Evolutionary conservation across 2,797 vertebrate genomes (phyloP), one percentile per base, ranked within the genome.

Genomic region (Silurus aristotelis): DNA sequence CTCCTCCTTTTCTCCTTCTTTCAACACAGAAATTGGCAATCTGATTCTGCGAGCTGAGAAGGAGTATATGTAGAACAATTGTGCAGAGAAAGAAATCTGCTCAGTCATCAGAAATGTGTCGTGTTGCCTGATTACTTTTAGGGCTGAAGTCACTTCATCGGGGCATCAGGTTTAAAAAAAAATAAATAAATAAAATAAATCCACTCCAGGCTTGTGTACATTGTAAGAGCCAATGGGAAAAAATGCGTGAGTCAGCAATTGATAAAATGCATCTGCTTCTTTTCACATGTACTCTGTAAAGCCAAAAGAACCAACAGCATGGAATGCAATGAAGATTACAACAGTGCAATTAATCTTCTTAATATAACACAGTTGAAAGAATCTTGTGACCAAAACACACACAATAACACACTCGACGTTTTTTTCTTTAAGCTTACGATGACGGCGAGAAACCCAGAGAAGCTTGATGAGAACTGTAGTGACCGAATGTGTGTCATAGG

Each of bases 11-110:
- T 73, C 61, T 55, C 58, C 70, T 55, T 73, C 85, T 52, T 68
- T 83, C 67, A 15, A 63, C 66, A 83, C 66, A 79, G 46, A 87
- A 89, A 90, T 92, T 76, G 87, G 93, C 92, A 84, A 88, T 89
- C 91, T 90, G 85, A 86, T 90, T 87, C 89, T 90, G 55, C 63
- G 89, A 92, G 89, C 81, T 79, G 79, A 61, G 81, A 85, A 83
- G 84, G 70, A 83, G 71, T 19, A 19, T 31, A 58, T 27, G 52
- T 17, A 58, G 48, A 43, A 19, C 20, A 43, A 6, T 60, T 60
- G 31, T 70, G 43, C 4, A 12, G 46, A 25, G 12, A 56, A 46
- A 48, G 12, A 56, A 46, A 60, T 60, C 43, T 61, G 58, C 66
- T 77, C 52, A 27, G 46, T 82, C 22, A 38, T 52, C 61, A 67